Percentiles rank a stretch among this genome's conserved stretches.
These are phyloP conservation scores for Babylonia areolata DNA, from an alignment of 1,140 invertebrate species.

Conservation along the genomic window DNA sequence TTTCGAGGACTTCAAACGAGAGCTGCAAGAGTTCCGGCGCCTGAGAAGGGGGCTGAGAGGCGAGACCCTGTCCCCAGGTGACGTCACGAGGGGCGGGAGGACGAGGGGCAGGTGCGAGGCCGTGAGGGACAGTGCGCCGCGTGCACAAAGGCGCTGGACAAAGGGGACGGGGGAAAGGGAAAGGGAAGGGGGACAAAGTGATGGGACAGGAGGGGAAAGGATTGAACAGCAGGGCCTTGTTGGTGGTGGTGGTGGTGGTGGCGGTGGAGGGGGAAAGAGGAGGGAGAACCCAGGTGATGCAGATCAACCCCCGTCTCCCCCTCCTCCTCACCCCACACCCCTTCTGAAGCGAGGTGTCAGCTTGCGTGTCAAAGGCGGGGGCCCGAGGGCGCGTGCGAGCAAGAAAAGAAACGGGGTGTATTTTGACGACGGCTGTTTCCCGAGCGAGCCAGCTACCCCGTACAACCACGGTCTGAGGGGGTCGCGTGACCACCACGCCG, in stretches of 20 bases:
- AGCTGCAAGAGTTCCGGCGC: constrained; percentile 60
- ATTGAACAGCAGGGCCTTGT: too few relatives aligned
- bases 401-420: constrained; percentile 41
- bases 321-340: too few relatives aligned
- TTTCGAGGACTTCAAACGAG: constrained; percentile 71
- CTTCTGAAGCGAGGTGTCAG: constrained; percentile 13
- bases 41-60: constrained; percentile 37
- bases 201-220: too few relatives aligned
- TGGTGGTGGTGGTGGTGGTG: not conserved
- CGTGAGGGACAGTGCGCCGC: too few relatives aligned
- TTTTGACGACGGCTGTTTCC: constrained; percentile 33
- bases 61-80: not conserved
- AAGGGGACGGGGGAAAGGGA: too few relatives aligned
- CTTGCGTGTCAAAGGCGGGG: not conserved
- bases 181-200: not conserved
- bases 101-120: not conserved
- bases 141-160: too few relatives aligned
- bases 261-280: too few relatives aligned
- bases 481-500: not conserved
- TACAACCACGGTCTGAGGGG: not conserved
- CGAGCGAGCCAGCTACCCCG: not conserved
- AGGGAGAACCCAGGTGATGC: too few relatives aligned
- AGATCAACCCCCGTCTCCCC: too few relatives aligned
- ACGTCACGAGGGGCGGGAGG: not conserved
- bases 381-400: not conserved